Conservation (phyloP, 2,113 vertebrate genomes). For the Phodopus roborovskii region DNA sequence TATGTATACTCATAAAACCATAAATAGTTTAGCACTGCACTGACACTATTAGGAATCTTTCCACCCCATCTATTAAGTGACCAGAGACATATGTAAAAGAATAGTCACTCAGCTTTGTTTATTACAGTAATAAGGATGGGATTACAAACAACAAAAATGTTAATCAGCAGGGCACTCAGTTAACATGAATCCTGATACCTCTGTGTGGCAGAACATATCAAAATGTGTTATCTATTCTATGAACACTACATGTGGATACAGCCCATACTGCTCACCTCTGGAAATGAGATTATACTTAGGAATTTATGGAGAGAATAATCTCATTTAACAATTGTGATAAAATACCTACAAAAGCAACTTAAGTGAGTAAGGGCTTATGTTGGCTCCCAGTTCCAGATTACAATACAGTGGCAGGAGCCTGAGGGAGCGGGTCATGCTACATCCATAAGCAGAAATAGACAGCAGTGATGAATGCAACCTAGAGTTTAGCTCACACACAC, state of each 20-base stretch:
- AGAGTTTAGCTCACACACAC: neutral
- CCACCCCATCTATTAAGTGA: neutral
- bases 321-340: neutral
- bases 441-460: neutral
- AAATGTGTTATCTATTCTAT: rapidly evolving
- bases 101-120: neutral
- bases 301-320: neutral
- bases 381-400: neutral
- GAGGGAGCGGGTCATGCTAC: neutral
- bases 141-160: neutral
- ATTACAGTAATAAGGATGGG: neutral
- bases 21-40: neutral
- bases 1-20: neutral
- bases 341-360: neutral
- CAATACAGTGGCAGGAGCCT: neutral
- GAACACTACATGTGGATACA: rapidly evolving
- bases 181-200: neutral
- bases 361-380: neutral
- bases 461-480: neutral
- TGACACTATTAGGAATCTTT: neutral
- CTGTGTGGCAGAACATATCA: rapidly evolving
- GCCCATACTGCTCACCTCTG: neutral
- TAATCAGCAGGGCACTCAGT: neutral
- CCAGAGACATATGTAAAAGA: neutral
- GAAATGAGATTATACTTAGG: neutral